Evolutionary conservation across 2,113 vertebrate genomes (phyloP).

Genomic region (Amblyornis subalaris): DNA sequence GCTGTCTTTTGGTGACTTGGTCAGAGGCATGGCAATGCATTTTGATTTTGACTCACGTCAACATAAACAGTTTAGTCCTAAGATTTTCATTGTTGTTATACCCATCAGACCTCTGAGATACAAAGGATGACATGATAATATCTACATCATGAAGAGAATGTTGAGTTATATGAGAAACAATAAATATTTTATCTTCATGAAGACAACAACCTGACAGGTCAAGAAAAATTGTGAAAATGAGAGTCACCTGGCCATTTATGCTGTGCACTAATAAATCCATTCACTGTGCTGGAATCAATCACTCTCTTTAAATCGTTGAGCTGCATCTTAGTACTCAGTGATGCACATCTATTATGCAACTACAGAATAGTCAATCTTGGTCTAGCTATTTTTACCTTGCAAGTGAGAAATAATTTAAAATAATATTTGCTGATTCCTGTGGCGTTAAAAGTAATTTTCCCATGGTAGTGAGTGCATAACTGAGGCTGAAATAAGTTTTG

Average conservation of each 20-base stretch:
- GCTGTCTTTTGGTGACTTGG: not conserved
- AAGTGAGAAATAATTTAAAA: not conserved
- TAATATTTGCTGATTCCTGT: not conserved
- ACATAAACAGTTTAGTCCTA: not conserved
- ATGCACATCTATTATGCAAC: not conserved
- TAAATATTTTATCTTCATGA: slow-evolving; percentile 1
- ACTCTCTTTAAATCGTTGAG: not conserved
- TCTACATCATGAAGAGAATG: not conserved
- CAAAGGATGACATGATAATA: not conserved
- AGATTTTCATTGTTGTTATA: not conserved
- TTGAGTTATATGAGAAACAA: not conserved
- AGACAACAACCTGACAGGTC: not conserved
- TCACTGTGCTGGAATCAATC: not conserved
- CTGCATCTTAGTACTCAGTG: not conserved
- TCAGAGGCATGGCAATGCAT: not conserved
- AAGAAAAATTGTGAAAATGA: not conserved
- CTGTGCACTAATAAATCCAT: not conserved
- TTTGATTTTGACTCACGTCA: not conserved
- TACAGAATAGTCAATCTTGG: not conserved
- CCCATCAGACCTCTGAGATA: not conserved
- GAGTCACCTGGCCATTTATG: not conserved
- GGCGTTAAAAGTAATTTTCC: not conserved
- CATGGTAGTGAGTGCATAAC: not conserved
- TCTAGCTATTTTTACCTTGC: not conserved
- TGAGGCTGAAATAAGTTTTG: not conserved